phyloP scores from a whole-genome alignment of 2,797 vertebrate species.

The Acanthurus leucopareius region DNA sequence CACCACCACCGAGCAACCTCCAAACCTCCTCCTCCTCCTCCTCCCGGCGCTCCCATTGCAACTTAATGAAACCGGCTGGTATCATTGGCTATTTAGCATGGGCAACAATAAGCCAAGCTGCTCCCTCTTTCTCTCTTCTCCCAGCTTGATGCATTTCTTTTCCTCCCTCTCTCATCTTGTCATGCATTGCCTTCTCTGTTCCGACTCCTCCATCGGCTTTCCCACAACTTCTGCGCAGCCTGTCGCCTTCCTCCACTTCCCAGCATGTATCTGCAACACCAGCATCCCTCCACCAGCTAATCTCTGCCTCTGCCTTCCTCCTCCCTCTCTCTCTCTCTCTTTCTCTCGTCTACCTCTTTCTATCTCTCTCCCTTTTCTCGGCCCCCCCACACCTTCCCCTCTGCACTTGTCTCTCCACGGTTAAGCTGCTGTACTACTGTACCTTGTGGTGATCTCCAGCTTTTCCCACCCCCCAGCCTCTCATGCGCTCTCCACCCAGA shows the following conservation, averaged over 20 bases:
- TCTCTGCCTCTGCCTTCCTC: constrained; percentile 19
- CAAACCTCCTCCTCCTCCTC: constrained; percentile 26
- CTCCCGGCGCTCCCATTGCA: constrained; percentile 36
- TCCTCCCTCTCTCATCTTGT: constrained; percentile 21
- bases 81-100: constrained; percentile 49
- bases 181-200: constrained; percentile 17
- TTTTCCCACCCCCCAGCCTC: constrained; percentile 35
- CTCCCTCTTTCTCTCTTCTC: constrained; percentile 20
- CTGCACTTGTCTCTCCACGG: constrained; percentile 55
- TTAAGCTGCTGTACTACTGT: constrained; percentile 59
- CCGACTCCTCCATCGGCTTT: constrained; percentile 32
- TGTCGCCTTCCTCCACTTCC: constrained; percentile 31
- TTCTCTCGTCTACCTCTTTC: constrained; percentile 14
- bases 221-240: constrained; percentile 55
- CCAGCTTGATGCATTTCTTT: neutral
- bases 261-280: constrained; percentile 51
- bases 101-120: constrained; percentile 45
- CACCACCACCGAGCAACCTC: constrained; percentile 25
- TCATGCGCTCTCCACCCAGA: constrained; percentile 45
- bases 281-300: constrained; percentile 41
- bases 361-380: neutral
- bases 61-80: constrained; percentile 63
- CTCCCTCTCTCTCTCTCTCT: constrained; percentile 7
- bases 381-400: constrained; percentile 21
- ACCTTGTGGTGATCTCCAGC: constrained; percentile 60